Base-by-base conservation (phyloP, 2,888 invertebrate species). In the Yponomeuta evonymella region DNA sequence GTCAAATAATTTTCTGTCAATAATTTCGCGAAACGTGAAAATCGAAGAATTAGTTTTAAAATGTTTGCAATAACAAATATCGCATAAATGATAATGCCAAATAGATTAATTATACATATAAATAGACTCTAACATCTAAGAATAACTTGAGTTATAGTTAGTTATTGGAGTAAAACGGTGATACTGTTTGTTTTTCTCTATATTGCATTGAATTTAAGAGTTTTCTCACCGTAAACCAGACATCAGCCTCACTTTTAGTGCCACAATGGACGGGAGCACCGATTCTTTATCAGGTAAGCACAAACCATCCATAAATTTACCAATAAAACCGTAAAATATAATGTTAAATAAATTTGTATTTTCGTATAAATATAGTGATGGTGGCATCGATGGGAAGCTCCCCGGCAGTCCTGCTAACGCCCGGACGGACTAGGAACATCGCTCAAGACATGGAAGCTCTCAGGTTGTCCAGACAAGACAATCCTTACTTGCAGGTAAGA, bases 391-490 rank as follows among this genome's bases (percentile, higher is more conserved):
- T 87, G 80, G 81, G 83, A 67, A 81, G 86, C 9, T 88, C 91
- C 15, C 78, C 96, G 58, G 94, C 95, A 70, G 92, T 95, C 73
- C 93, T 95, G 65, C 84, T 95, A 75, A 95, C 95, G 75, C 96
- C 96, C 70, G 96, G 96, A 30, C 92, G 96, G 75, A 95, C 95
- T 73, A 93, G 96, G 76, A 96, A 96, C 86, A 95, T 96, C 79
- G 96, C 96, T 79, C 95, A 96, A 86, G 97, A 97, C 81, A 96
- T 97, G 96, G 96, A 96, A 83, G 95, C 96, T 36, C 89, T 97
- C 66, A 93, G 96, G 78, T 93, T 96, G 67, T 96, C 96, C 10
- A 93, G 97, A 73, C 96, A 96, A 86, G 97, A 97, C 85, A 97
- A 97, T 88, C 97, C 97, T 2, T 96, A 96, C 82, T 89, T 97